These are phyloP conservation scores for Gryllus longicercus DNA, from an alignment of 2,888 invertebrate genomes.

Conservation along the genomic window DNA sequence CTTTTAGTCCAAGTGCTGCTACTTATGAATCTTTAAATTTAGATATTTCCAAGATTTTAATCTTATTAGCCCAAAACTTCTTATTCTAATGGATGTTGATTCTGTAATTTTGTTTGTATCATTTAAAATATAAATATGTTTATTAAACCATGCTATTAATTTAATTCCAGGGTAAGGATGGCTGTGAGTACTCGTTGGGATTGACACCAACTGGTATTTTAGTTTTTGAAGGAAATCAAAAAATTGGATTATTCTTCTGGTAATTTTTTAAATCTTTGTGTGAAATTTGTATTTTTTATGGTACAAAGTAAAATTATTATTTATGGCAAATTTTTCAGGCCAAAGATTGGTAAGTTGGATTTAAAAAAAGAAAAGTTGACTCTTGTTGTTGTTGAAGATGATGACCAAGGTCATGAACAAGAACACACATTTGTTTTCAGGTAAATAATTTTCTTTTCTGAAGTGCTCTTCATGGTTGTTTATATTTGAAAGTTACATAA, in stretches of 20 bases:
- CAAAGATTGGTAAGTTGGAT: constrained; percentile 95
- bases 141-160: not conserved
- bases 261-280: constrained; percentile 38
- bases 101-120: too few relatives aligned
- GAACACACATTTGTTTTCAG: constrained; percentile 99
- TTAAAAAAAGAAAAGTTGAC: constrained; percentile 98
- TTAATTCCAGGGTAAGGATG: constrained; percentile 76
- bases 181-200: constrained; percentile 92
- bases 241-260: constrained; percentile 98
- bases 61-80: too few relatives aligned
- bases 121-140: not conserved
- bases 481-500: too few relatives aligned
- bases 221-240: constrained; percentile 93
- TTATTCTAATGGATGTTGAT: too few relatives aligned
- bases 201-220: constrained; percentile 97
- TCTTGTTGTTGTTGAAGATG: constrained; percentile 96
- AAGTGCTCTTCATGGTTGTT: too few relatives aligned
- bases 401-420: constrained; percentile 93
- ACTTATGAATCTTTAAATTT: too few relatives aligned
- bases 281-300: not conserved
- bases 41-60: too few relatives aligned
- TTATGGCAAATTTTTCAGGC: constrained; percentile 53
- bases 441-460: constrained; percentile 40
- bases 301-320: not conserved
- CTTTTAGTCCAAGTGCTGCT: too few relatives aligned